phyloP scores from a whole-genome alignment of 2,113 vertebrate genomes.

The Athene cunicularia region DNA sequence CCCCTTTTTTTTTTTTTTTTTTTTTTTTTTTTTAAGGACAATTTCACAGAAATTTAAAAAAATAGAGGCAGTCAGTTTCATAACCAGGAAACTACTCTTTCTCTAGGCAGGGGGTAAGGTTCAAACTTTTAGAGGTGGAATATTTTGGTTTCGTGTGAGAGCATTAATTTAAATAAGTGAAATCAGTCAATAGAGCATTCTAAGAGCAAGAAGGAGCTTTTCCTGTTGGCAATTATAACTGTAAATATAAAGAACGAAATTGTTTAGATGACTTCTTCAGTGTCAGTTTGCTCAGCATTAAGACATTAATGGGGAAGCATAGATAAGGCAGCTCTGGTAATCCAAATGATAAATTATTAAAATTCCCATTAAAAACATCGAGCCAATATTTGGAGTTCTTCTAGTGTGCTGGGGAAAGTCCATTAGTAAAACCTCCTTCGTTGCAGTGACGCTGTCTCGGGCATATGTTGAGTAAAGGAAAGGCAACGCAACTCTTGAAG shows the following conservation, averaged over 20 bases:
- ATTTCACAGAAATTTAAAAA: neutral
- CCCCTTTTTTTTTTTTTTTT: no score
- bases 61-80: neutral
- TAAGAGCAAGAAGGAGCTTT: neutral
- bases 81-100: neutral
- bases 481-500: neutral
- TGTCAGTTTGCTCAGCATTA: slow-evolving; percentile 1
- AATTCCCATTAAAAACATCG: neutral
- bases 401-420: neutral
- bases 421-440: neutral
- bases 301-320: neutral
- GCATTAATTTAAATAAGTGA: neutral
- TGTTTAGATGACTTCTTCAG: neutral
- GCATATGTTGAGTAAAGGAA: neutral
- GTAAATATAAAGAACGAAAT: neutral
- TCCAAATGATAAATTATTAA: slow-evolving; percentile 45
- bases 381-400: neutral
- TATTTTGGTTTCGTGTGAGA: neutral
- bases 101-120: neutral
- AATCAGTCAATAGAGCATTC: neutral
- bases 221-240: neutral
- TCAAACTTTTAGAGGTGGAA: neutral
- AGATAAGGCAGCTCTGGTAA: neutral
- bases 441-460: neutral
- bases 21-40: neutral